These are phyloP conservation scores for Mormyrops attenuatus DNA, from an alignment of 2,797 vertebrate genomes.

Conservation along the genomic window DNA sequence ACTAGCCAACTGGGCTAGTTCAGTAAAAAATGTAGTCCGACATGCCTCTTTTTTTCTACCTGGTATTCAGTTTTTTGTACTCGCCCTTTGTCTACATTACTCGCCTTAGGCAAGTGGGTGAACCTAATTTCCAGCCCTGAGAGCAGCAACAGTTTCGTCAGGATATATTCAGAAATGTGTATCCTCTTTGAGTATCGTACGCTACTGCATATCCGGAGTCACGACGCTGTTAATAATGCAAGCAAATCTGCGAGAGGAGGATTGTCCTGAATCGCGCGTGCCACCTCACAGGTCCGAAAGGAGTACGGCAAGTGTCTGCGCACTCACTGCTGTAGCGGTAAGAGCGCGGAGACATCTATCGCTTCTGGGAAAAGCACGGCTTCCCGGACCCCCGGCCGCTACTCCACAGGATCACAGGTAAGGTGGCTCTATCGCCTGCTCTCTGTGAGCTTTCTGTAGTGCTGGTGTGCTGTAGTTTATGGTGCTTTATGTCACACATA, in stretches of 20 bases:
- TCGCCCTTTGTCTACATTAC: background rate
- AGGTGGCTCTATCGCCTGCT: background rate
- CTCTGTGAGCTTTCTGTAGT: background rate
- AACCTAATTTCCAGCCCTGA: background rate
- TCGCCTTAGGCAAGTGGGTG: background rate
- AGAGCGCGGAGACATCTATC: slow-evolving; percentile 93
- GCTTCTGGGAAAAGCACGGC: slow-evolving; percentile 94
- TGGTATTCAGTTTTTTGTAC: background rate
- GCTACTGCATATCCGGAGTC: background rate
- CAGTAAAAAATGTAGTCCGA: background rate
- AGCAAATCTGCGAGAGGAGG: background rate
- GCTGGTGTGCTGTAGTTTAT: background rate
- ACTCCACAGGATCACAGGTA: slow-evolving; percentile 98
- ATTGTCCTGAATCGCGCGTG: slow-evolving; percentile 4
- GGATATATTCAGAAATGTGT: background rate
- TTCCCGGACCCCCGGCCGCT: slow-evolving; percentile 87
- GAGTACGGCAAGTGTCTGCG: slow-evolving; percentile 96
- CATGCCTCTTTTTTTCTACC: background rate
- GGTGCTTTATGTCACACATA: background rate
- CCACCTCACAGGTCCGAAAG: slow-evolving; percentile 79
- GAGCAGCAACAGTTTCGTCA: background rate
- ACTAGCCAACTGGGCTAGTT: background rate
- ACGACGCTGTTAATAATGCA: background rate
- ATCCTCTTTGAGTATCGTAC: background rate
- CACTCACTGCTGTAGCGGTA: slow-evolving; percentile 93